Percentiles rank a stretch among this genome's conserved stretches.
These are phyloP conservation scores for Agrotis exclamationis DNA, from an alignment of 2,888 invertebrate species.

Conservation along the genomic window DNA sequence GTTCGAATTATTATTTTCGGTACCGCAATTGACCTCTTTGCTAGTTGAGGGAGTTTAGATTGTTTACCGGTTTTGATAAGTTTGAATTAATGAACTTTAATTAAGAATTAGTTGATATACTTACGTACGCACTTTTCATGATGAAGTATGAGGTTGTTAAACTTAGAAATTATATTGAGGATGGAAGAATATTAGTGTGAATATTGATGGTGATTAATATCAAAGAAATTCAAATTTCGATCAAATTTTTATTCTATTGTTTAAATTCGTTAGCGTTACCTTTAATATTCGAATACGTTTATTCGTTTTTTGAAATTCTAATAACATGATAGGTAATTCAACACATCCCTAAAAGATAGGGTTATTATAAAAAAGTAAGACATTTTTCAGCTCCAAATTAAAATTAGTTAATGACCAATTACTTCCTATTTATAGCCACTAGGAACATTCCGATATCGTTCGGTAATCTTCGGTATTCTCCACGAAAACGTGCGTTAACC, in stretches of 20 bases:
- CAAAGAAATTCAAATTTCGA: not conserved
- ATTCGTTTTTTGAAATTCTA: constrained; percentile 12
- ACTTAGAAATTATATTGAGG: constrained; percentile 10
- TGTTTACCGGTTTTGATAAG: constrained; percentile 64
- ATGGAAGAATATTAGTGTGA: not conserved
- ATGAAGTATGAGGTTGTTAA: constrained; percentile 11
- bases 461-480: constrained; percentile 51
- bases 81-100: constrained; percentile 60
- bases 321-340: not conserved
- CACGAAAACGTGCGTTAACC: constrained; percentile 81
- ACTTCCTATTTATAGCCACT: constrained; percentile 24
- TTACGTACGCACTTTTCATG: constrained; percentile 3
- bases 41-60: constrained; percentile 53
- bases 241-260: not conserved
- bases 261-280: not conserved
- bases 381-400: constrained; percentile 7
- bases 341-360: not conserved
- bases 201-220: too few species aligned
- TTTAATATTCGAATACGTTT: not conserved
- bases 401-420: constrained; percentile 33
- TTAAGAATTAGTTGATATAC: constrained; percentile 45
- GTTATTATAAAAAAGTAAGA: constrained; percentile 6
- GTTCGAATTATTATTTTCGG: constrained; percentile 79
- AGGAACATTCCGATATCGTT: constrained; percentile 59
- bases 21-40: constrained; percentile 72